A percentile compares a stretch with the other conserved stretches of the same genome.
These are phyloP conservation scores for Pogona vitticeps DNA, from an alignment of 2,113 vertebrate species.

Conservation along the genomic window DNA sequence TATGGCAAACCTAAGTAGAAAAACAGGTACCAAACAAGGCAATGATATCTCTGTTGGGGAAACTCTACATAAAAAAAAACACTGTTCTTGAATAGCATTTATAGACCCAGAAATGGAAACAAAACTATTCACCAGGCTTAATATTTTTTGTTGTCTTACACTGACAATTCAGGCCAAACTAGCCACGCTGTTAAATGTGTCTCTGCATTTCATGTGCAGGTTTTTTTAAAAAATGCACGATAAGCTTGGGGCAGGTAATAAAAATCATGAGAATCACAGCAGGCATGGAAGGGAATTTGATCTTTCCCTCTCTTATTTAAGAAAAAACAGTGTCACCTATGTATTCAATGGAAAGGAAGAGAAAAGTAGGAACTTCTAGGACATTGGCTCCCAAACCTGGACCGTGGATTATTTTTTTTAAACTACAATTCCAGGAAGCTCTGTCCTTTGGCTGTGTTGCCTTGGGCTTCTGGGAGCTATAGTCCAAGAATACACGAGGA, in stretches of 20 bases:
- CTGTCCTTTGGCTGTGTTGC: too few relatives aligned
- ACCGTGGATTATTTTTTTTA: too few relatives aligned
- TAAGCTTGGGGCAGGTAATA: not conserved
- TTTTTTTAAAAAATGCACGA: not conserved
- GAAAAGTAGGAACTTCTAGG: not conserved
- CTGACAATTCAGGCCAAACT: not conserved
- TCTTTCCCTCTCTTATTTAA: not conserved
- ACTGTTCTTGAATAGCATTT: not conserved
- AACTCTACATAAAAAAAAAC: not conserved
- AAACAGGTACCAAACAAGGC: not conserved
- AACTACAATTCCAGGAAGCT: too few relatives aligned
- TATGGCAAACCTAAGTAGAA: not conserved
- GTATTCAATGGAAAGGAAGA: constrained; percentile 21
- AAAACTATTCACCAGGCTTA: not conserved
- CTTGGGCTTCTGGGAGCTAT: too few relatives aligned
- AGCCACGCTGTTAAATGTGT: not conserved
- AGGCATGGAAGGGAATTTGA: not conserved
- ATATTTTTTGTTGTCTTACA: not conserved
- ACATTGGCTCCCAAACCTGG: too few relatives aligned
- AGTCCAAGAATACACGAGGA: too few relatives aligned
- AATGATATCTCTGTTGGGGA: not conserved
- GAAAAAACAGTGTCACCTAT: too few relatives aligned
- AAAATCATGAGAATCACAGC: not conserved
- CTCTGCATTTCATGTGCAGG: not conserved
- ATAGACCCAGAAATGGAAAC: not conserved